Evolutionary conservation across 2,888 invertebrate genomes (phyloP).

Genomic region (Holacanthella duospinosa): DNA sequence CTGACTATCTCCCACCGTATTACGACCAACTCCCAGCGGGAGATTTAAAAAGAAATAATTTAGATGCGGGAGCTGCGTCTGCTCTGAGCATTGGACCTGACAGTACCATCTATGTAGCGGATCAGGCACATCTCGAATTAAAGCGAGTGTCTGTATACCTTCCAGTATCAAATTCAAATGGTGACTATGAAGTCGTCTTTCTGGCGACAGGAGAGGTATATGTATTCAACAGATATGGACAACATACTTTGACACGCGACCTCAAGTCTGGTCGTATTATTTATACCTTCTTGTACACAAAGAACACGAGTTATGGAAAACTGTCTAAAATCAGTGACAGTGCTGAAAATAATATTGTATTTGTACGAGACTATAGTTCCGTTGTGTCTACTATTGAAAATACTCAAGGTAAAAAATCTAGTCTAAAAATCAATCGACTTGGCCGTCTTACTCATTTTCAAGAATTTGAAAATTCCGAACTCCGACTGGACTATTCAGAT

Average conservation of each 20-base stretch:
- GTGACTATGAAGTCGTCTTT: slow-evolving; percentile 85
- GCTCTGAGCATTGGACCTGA: slow-evolving; percentile 89
- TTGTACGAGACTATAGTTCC: slow-evolving; percentile 81
- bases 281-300: slow-evolving; percentile 92
- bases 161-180: slow-evolving; percentile 74
- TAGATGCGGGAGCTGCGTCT: slow-evolving; percentile 55
- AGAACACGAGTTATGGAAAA: slow-evolving; percentile 90
- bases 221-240: slow-evolving; percentile 87
- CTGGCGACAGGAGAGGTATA: slow-evolving; percentile 88
- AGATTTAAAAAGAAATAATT: slow-evolving; percentile 30
- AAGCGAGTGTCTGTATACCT: slow-evolving; percentile 59
- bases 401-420: slow-evolving; percentile 84
- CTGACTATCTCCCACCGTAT: slow-evolving; percentile 27
- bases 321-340: slow-evolving; percentile 87
- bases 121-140: slow-evolving; percentile 67
- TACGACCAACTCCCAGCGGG: slow-evolving; percentile 11
- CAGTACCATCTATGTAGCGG: slow-evolving; percentile 89
- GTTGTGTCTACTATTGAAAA: slow-evolving; percentile 87
- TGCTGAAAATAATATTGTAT: slow-evolving; percentile 83
- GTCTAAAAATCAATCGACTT: slow-evolving; percentile 82
- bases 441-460: slow-evolving; percentile 74
- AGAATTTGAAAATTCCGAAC: slow-evolving; percentile 78
- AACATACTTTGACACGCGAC: slow-evolving; percentile 89
- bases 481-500: slow-evolving; percentile 78
- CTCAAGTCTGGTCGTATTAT: slow-evolving; percentile 86